A percentile compares a stretch with the other conserved stretches of the same genome.
These are phyloP conservation scores for Nestor notabilis DNA, from an alignment of 2,113 vertebrate species.

Conservation along the genomic window DNA sequence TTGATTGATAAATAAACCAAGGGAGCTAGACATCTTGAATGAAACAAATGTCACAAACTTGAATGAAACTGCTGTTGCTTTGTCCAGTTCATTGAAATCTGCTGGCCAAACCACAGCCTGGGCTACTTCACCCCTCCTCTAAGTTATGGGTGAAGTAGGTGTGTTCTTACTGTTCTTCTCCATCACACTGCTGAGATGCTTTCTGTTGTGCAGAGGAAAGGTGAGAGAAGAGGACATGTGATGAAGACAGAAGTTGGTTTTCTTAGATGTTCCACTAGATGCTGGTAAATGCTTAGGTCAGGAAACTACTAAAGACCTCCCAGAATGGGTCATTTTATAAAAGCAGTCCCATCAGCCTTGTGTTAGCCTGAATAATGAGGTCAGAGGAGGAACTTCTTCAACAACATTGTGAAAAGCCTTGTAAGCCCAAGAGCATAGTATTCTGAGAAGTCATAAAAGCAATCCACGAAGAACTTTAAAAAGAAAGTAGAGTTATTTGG, in stretches of 20 bases:
- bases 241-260: not conserved
- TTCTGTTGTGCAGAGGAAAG: not conserved
- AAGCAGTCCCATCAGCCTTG: not conserved
- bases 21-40: not conserved
- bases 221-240: not conserved
- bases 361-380: not conserved
- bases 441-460: not conserved
- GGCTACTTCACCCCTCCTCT: not conserved
- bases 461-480: not conserved
- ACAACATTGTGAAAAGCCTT: not conserved
- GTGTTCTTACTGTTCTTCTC: not conserved
- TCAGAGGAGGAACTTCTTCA: not conserved
- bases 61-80: not conserved
- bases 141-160: not conserved
- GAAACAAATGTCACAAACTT: not conserved
- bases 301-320: not conserved
- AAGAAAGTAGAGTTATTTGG: not conserved
- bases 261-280: not conserved
- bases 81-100: not conserved
- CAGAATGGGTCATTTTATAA: not conserved
- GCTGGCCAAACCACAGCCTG: not conserved
- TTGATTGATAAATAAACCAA: not conserved
- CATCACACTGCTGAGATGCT: not conserved
- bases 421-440: not conserved
- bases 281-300: not conserved